Base-by-base conservation (phyloP, 2,888 invertebrate species). In the Acronicta leporina region DNA sequence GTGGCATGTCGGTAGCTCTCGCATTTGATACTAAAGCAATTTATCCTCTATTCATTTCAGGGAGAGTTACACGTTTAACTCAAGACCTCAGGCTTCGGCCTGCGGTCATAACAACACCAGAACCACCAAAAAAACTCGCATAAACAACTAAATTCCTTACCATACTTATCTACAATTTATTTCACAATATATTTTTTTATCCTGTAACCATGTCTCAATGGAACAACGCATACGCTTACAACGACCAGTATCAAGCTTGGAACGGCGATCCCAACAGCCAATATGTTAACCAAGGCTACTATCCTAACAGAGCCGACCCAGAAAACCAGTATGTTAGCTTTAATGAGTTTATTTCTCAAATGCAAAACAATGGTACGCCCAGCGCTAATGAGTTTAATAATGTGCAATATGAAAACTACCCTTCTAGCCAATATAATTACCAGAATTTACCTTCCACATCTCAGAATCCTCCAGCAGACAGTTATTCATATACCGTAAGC, bases 51-150 rank as follows among this genome's bases (percentile, higher is more conserved):
- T 71, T 80, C 51, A 38, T 88, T 89, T 71, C 87, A 90, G 89
- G 83, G 77, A 77, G 76, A 73, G 76, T 78, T 72, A 73, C 71
- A 71, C 73, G 56, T 48, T 57, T 73, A 68, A 65, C 64, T 63
- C 65, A 58, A 69, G 89, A 83, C 91, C 91, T 82, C 87, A 84
- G 94, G 93, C 92, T 89, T 91, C 91, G 92, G 94, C 93, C 93
- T 92, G 89, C 81, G 88, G 93, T 87, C 87, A 76, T 67, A 68
- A 68, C 63, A 70, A 68, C 72, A 61, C 66, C 72, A 63, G 63
- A 74, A 75, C 79, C 64, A 59, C 54, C 56, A 54, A 64, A 81
- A 77, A 74, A 68, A 73, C 64, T 60, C 62, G 62, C 43, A 60
- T 71, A 75, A 75, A 68, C 59, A 67, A 38, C 68, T 60, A 79